Base-by-base conservation (phyloP, 2,113 vertebrate species). In the Mus pahari region DNA sequence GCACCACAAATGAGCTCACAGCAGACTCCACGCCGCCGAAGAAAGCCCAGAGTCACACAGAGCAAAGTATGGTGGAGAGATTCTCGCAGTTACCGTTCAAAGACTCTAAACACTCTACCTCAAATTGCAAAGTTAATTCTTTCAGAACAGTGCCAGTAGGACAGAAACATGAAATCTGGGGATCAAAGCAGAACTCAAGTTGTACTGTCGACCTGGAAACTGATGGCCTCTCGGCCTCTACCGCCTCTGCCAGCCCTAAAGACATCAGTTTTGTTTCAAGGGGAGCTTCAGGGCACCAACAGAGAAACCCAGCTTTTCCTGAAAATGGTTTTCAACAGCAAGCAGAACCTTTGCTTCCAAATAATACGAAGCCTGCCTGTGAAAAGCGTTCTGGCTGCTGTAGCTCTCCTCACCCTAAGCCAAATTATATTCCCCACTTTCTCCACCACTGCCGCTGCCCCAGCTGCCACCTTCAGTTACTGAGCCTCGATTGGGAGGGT, bases 241-340 rank as follows among this genome's bases (percentile, higher is more conserved):
- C 70, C 74, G 42, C 90, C 79, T 78, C 90, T 55, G 79, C 91
- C 22, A 97, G 95, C 60, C 96, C 97, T 95, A 91, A 97, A 97
- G 89, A 97, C 79, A 62, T 97, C 94, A 84, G 98, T 97, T 99
- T 99, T 97, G 94, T 99, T 91, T 98, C 99, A 6, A 99, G 99
- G 86, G 99, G 99, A 71, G 98, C 98, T 90, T 97, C 98, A 7
- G 94, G 89, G 75, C 97, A 97, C 71, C 97, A 98, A 74, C 98
- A 98, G 24, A 90, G 95, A 96, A 97, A 98, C n/a, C 96, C 98
- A 1, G 73, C 97, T 90, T 98, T 98, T 84, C 98, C 98, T 26
- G 99, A 99, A 98, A 98, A 94, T 31, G 97, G 98, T 89, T 97
- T 98, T 9, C 98, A 99, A 74, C 99, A 98, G 26, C 99, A 98